Conservation (phyloP, 1,140 invertebrate genomes). For the Hyles vespertilio region DNA sequence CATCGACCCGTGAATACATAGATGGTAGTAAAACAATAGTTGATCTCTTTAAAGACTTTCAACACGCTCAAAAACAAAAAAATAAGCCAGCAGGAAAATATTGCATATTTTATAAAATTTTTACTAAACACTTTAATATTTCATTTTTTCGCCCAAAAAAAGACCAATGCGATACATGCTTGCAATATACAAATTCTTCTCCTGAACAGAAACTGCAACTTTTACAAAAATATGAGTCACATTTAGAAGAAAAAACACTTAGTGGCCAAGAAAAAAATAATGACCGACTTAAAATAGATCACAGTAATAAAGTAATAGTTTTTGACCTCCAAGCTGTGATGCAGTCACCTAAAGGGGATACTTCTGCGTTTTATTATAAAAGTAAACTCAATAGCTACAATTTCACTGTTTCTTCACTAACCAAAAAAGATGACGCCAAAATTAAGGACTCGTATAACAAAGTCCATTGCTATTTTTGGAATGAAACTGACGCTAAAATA, state of each 20-base stretch:
- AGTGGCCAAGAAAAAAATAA: slow-evolving; percentile 26
- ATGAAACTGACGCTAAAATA: slow-evolving; percentile 57
- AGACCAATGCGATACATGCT: slow-evolving; percentile 55
- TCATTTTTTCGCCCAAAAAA: slow-evolving; percentile 54
- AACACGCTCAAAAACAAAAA: slow-evolving; percentile 4
- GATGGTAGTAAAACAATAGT: slow-evolving; percentile 33
- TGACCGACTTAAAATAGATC: slow-evolving; percentile 34
- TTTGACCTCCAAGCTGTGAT: slow-evolving; percentile 58
- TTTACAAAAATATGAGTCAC: slow-evolving; percentile 15
- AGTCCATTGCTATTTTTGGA: slow-evolving; percentile 54
- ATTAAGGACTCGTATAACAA: slow-evolving; percentile 43
- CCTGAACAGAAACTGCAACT: slow-evolving; percentile 24
- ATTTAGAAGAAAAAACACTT: slow-evolving; percentile 32
- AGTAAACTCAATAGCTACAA: slow-evolving; percentile 65
- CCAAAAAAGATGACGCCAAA: not conserved
- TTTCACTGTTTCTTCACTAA: slow-evolving; percentile 16
- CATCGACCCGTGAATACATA: slow-evolving; percentile 31
- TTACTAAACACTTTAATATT: slow-evolving; percentile 49
- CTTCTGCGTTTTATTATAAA: slow-evolving; percentile 54
- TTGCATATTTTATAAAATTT: slow-evolving; percentile 23
- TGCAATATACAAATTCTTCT: slow-evolving; percentile 33
- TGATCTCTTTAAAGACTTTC: slow-evolving; percentile 33
- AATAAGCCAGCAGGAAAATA: slow-evolving; percentile 4
- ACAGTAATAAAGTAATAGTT: slow-evolving; percentile 29
- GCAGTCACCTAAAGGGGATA: slow-evolving; percentile 36